Evolutionary conservation across 2,113 vertebrate genomes (phyloP).

Genomic region (Psilopsiagon aymara): DNA sequence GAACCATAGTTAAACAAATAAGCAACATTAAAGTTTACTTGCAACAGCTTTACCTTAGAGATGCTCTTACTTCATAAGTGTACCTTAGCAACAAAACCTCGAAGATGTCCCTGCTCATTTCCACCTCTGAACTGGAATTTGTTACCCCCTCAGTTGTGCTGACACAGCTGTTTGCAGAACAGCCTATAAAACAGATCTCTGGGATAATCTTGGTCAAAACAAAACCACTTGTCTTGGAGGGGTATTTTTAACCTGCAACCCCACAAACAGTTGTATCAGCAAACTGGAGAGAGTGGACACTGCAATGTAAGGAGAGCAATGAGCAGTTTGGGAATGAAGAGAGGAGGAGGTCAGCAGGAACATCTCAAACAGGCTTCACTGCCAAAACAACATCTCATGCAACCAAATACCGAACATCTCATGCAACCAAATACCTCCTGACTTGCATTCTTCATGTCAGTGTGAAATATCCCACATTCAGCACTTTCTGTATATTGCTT

Average conservation of each 20-base stretch:
- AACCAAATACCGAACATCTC: not conserved
- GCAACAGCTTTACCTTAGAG: not conserved
- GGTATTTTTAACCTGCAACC: constrained; percentile 31
- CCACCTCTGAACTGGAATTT: not conserved
- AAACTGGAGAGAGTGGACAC: not conserved
- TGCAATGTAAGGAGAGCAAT: not conserved
- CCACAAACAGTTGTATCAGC: constrained; percentile 21
- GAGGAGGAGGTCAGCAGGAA: not conserved
- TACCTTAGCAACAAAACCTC: not conserved
- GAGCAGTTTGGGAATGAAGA: not conserved
- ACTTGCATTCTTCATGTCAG: not conserved
- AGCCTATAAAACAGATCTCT: not conserved
- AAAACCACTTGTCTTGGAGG: not conserved
- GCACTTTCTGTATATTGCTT: not conserved
- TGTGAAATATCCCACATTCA: not conserved
- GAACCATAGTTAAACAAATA: not conserved
- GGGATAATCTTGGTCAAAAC: not conserved
- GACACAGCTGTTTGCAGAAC: not conserved
- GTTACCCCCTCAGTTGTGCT: not conserved
- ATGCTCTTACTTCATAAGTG: not conserved
- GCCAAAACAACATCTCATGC: not conserved
- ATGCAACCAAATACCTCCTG: constrained; percentile 8
- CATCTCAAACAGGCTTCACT: not conserved
- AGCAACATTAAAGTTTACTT: not conserved
- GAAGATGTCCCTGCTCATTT: not conserved